Evolutionary conservation across 1,140 invertebrate genomes (phyloP).

Genomic region (Drosophila ogumai): DNA sequence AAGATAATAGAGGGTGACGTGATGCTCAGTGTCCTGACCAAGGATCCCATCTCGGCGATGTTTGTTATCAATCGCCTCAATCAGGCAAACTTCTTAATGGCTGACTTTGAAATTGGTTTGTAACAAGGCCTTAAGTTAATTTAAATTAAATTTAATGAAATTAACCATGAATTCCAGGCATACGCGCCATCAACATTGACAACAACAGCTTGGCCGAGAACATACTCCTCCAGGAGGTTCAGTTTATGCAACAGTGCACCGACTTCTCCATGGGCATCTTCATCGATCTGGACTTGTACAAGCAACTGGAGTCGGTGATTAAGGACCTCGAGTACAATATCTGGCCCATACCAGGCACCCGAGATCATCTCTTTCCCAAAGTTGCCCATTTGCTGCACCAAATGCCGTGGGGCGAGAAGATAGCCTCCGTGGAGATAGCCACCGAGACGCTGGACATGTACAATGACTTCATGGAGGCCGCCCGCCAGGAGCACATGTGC

Average conservation of each 20-base stretch:
- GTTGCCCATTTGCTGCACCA: conserved; percentile 80
- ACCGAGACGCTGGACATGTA: conserved; percentile 75
- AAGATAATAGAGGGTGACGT: conserved; percentile 76
- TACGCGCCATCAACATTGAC: conserved; percentile 70
- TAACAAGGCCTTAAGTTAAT: background rate
- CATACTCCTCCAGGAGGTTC: conserved; percentile 76
- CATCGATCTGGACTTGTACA: conserved; percentile 72
- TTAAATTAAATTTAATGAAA: background rate
- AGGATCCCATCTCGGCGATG: conserved; percentile 69
- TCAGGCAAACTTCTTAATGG: conserved; percentile 72
- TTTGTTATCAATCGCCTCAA: conserved; percentile 82
- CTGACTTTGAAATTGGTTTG: conserved; percentile 82
- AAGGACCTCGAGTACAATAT: conserved; percentile 80
- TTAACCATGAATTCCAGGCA: conserved; percentile 35
- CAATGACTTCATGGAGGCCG: conserved; percentile 83
- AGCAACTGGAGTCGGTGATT: conserved; percentile 62
- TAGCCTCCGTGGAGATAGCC: conserved; percentile 80
- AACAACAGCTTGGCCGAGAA: conserved; percentile 66
- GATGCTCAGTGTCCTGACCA: conserved; percentile 75
- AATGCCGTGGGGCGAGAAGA: conserved; percentile 83
- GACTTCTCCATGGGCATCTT: conserved; percentile 77
- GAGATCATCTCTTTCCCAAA: conserved; percentile 69
- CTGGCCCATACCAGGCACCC: conserved; percentile 76
- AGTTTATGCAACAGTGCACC: conserved; percentile 78
- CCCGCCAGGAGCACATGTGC: conserved; percentile 77